phyloP scores from a whole-genome alignment of 2,797 vertebrate genomes.

The Pangasius krempfi region DNA sequence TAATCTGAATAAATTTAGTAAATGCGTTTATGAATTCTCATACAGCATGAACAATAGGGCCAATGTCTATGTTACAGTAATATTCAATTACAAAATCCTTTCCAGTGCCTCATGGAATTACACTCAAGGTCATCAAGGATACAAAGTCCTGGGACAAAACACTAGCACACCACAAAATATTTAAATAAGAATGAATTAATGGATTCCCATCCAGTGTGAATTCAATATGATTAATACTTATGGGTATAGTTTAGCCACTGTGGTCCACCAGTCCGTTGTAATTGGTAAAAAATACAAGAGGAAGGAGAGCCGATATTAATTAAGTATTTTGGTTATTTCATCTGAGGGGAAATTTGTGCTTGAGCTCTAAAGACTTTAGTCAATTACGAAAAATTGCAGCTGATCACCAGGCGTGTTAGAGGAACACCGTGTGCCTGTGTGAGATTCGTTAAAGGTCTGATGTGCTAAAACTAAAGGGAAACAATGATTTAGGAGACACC shows the following conservation, averaged over 20 bases:
- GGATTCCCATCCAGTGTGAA: slow-evolving; percentile 62
- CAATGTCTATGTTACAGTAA: slow-evolving; percentile 25
- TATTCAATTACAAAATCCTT: slow-evolving; percentile 29
- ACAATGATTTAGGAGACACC: slow-evolving; percentile 59
- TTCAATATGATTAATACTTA: slow-evolving; percentile 72
- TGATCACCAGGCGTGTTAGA: slow-evolving; percentile 82
- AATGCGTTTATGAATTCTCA: neutral
- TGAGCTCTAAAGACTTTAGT: slow-evolving; percentile 80
- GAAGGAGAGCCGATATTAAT: slow-evolving; percentile 71
- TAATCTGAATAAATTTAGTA: neutral
- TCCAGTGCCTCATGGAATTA: slow-evolving; percentile 38
- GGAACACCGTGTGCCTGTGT: slow-evolving; percentile 76
- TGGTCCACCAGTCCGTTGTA: slow-evolving; percentile 65
- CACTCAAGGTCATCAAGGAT: slow-evolving; percentile 57
- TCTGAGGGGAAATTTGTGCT: slow-evolving; percentile 69
- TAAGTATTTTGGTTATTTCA: slow-evolving; percentile 66
- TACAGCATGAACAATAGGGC: neutral
- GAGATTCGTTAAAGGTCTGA: slow-evolving; percentile 78
- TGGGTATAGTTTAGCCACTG: slow-evolving; percentile 71
- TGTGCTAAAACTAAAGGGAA: slow-evolving; percentile 72
- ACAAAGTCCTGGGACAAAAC: slow-evolving; percentile 52
- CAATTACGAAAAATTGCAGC: slow-evolving; percentile 80
- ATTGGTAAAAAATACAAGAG: slow-evolving; percentile 54
- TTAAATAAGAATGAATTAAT: slow-evolving; percentile 68
- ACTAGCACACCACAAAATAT: slow-evolving; percentile 52